A percentile compares a stretch with the other conserved stretches of the same genome.
Conservation (phyloP, 2,888 invertebrate genomes). For the Aproaerema taeniolella region DNA sequence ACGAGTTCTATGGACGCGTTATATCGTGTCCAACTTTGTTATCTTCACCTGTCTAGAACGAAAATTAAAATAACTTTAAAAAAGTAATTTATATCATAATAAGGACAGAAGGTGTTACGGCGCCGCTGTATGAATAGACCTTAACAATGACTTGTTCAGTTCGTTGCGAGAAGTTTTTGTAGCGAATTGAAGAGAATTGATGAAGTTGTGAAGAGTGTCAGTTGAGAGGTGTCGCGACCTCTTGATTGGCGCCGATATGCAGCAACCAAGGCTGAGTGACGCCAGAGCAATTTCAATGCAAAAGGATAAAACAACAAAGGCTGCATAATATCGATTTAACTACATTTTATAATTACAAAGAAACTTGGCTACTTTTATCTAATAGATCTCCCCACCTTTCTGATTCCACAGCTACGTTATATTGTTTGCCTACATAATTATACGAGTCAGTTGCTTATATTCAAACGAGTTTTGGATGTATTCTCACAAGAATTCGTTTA, state of each 20-base stretch:
- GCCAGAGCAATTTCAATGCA: conserved; percentile 24
- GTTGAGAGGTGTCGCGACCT: conserved; percentile 48
- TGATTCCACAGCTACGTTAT: conserved; percentile 8
- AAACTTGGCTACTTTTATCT: no score
- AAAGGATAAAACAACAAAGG: conserved; percentile 23
- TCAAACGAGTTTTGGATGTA: neutral
- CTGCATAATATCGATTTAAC: conserved; percentile 9
- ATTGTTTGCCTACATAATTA: conserved; percentile 3
- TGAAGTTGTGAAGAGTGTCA: conserved; percentile 45
- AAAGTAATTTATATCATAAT: no score
- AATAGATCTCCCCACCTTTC: conserved; percentile 4
- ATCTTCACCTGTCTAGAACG: no score
- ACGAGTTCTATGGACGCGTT: no score
- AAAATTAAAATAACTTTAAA: no score
- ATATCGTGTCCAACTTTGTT: no score
- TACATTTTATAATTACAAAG: conserved; percentile 16
- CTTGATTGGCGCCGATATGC: conserved; percentile 47
- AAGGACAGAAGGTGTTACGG: no score
- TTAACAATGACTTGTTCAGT: conserved; percentile 35
- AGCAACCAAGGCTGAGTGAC: conserved; percentile 34
- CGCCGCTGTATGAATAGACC: conserved; percentile 34
- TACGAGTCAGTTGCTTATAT: neutral
- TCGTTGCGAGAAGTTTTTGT: conserved; percentile 37
- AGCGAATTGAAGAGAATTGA: conserved; percentile 47
- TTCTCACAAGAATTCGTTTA: neutral